A percentile compares a stretch with the other conserved stretches of the same genome.
Conservation (phyloP, 2,113 vertebrate genomes). For the Felis chaus region DNA sequence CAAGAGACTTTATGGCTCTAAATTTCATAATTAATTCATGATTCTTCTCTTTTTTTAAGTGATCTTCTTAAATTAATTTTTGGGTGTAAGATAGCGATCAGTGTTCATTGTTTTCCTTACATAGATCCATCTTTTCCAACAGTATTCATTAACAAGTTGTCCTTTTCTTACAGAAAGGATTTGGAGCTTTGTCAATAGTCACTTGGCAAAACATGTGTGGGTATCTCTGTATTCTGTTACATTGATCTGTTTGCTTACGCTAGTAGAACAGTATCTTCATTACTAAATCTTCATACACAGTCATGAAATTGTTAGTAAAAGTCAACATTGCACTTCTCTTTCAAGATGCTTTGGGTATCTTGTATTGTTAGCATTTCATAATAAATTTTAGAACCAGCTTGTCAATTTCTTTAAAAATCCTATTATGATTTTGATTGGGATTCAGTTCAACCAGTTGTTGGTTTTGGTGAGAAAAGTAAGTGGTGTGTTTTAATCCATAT, state of each 20-base stretch:
- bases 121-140: not conserved
- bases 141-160: not conserved
- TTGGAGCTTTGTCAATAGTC: not conserved
- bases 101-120: not conserved
- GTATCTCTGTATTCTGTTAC: not conserved
- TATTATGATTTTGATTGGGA: not conserved
- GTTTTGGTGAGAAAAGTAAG: not conserved
- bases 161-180: not conserved
- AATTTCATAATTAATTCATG: not conserved
- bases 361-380: not conserved
- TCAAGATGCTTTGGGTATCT: not conserved
- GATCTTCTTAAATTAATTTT: not conserved
- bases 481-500: not conserved
- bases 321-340: not conserved
- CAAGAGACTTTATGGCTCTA: not conserved
- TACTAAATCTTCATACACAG: not conserved
- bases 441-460: not conserved
- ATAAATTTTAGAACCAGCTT: not conserved
- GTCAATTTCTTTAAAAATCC: not conserved
- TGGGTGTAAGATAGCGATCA: rapidly evolving
- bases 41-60: not conserved
- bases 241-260: not conserved
- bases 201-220: not conserved
- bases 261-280: not conserved
- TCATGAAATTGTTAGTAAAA: not conserved